A percentile compares a stretch with the other conserved stretches of the same genome.
Evolutionary conservation across 2,888 invertebrate genomes (phyloP).

Genomic region (Pristionchus japonicus): DNA sequence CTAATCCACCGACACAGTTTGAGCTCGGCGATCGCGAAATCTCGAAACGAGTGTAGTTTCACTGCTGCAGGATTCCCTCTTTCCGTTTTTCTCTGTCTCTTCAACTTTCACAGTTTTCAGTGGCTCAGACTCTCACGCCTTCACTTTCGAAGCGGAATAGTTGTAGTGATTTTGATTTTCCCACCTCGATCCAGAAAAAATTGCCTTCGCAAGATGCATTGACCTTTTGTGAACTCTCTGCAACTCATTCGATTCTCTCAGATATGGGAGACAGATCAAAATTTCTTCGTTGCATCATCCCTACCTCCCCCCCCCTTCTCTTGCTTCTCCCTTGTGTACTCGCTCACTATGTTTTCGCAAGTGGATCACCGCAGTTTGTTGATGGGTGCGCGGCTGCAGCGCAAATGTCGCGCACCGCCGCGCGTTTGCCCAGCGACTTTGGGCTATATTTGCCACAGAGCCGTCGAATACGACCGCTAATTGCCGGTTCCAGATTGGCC

Average conservation of each 20-base stretch:
- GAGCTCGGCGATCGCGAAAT: neutral
- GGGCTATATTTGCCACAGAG: neutral
- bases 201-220: no score
- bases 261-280: no score
- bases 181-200: no score
- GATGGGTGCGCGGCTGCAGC: conserved; percentile 22
- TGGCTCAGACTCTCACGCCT: no score
- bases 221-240: no score
- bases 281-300: neutral
- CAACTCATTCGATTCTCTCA: no score
- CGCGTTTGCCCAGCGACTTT: conserved; percentile 30
- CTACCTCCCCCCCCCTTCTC: neutral
- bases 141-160: no score
- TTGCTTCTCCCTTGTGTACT: neutral
- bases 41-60: no score
- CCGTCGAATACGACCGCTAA: neutral
- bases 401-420: conserved; percentile 3
- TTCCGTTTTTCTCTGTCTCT: no score
- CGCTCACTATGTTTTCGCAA: neutral
- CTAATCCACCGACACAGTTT: neutral
- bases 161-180: no score
- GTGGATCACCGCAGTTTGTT: neutral
- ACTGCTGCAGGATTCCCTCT: no score
- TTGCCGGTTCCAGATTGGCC: neutral
- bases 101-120: no score